Evolutionary conservation across 2,888 invertebrate species (phyloP).

Genomic region (Pinctada fucata): DNA sequence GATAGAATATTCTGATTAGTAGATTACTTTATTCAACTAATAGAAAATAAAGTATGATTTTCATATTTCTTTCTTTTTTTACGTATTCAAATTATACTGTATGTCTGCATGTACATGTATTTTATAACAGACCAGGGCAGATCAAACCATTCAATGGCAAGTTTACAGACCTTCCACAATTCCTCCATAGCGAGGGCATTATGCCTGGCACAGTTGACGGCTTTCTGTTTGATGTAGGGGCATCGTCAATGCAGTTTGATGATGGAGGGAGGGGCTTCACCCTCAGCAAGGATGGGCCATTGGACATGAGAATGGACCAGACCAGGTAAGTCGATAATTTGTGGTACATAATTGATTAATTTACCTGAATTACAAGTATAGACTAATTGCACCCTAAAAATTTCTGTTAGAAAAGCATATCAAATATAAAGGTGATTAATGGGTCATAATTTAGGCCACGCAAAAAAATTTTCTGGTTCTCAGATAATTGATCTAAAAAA

Average conservation of each 20-base stretch:
- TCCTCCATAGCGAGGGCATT: constrained; percentile 82
- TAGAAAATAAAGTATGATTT: too few species aligned
- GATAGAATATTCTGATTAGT: too few species aligned
- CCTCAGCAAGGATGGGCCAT: constrained; percentile 86
- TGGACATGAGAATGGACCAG: constrained; percentile 98
- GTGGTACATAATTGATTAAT: neutral
- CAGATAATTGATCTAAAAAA: too few species aligned
- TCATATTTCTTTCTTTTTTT: neutral
- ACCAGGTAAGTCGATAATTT: constrained; percentile 77
- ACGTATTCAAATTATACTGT: neutral
- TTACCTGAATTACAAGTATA: too few species aligned
- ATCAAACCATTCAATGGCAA: constrained; percentile 89
- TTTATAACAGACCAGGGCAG: constrained; percentile 50
- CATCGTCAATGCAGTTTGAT: constrained; percentile 97
- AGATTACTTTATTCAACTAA: too few species aligned
- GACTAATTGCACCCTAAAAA: too few species aligned
- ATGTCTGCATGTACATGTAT: too few species aligned
- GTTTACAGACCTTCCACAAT: constrained; percentile 89
- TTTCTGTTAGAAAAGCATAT: too few species aligned
- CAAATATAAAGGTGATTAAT: too few species aligned
- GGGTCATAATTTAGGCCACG: too few species aligned
- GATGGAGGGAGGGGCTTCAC: constrained; percentile 90
- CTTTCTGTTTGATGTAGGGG: constrained; percentile 94
- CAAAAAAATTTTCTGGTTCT: too few species aligned
- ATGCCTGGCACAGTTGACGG: constrained; percentile 85